phyloP scores from a whole-genome alignment of 2,797 vertebrate genomes.

The Glossophaga mutica region DNA sequence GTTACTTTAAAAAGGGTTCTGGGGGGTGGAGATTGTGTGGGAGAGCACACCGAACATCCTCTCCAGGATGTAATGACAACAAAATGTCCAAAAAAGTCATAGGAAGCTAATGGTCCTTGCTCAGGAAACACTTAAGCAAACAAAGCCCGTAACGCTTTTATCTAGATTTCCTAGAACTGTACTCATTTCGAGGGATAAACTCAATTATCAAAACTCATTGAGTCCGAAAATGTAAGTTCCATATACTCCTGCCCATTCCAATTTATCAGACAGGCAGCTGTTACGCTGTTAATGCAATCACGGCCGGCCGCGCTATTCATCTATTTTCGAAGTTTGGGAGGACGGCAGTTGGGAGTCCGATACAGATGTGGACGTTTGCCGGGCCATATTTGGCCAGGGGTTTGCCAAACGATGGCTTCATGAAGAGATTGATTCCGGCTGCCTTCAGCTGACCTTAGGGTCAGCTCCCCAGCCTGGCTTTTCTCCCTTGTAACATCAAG shows the following conservation, averaged over 20 bases:
- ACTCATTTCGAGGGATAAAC: conserved; percentile 39
- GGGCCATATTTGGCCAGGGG: conserved; percentile 38
- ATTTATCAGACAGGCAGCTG: neutral
- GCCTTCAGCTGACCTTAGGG: conserved; percentile 20
- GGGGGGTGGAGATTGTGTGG: neutral
- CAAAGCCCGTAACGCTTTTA: neutral
- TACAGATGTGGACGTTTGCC: conserved; percentile 24
- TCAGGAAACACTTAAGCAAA: conserved; percentile 48
- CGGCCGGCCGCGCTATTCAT: neutral
- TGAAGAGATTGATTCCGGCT: conserved; percentile 13
- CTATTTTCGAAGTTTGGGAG: neutral
- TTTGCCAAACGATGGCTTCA: neutral
- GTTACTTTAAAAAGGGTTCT: neutral
- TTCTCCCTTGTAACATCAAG: neutral
- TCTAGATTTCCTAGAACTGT: conserved; percentile 55
- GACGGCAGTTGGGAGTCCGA: neutral
- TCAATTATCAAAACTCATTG: conserved; percentile 62
- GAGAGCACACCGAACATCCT: neutral
- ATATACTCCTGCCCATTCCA: neutral
- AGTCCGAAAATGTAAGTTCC: conserved; percentile 31
- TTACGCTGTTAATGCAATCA: neutral
- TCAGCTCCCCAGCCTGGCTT: neutral
- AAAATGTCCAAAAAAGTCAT: neutral
- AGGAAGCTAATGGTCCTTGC: conserved; percentile 37
- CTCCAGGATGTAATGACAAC: neutral